Evolutionary conservation across 2,797 vertebrate genomes (phyloP).

Genomic region (Amblyraja radiata): DNA sequence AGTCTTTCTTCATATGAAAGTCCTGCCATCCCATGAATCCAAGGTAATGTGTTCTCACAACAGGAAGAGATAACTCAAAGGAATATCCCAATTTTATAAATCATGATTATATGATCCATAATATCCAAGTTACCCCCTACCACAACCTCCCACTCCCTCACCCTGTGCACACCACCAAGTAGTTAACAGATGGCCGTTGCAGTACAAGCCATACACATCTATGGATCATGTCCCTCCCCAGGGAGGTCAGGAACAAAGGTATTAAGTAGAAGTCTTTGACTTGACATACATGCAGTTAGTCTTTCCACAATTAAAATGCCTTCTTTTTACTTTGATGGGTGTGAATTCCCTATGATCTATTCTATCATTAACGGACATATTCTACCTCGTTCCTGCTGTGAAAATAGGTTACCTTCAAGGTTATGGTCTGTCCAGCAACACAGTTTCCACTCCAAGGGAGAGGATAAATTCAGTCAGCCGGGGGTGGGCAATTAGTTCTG

Average conservation of each 20-base stretch:
- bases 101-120: not conserved
- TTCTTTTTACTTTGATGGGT: not conserved
- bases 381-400: too few species aligned
- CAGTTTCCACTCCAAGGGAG: not conserved
- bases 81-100: not conserved
- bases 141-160: not conserved
- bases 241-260: not conserved
- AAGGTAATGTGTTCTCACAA: not conserved
- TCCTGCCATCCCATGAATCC: too few species aligned
- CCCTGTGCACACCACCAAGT: not conserved
- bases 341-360: not conserved
- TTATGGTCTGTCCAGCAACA: not conserved
- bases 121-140: too few species aligned
- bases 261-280: not conserved
- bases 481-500: not conserved
- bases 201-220: not conserved
- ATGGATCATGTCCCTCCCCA: not conserved
- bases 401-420: not conserved
- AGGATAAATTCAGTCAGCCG: not conserved
- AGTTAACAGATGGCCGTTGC: not conserved
- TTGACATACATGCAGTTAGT: too few species aligned
- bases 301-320: not conserved
- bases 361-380: not conserved
- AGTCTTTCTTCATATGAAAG: too few species aligned
- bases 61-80: not conserved